Base-by-base conservation (phyloP, 2,797 vertebrate genomes). In the Esox lucius region DNA sequence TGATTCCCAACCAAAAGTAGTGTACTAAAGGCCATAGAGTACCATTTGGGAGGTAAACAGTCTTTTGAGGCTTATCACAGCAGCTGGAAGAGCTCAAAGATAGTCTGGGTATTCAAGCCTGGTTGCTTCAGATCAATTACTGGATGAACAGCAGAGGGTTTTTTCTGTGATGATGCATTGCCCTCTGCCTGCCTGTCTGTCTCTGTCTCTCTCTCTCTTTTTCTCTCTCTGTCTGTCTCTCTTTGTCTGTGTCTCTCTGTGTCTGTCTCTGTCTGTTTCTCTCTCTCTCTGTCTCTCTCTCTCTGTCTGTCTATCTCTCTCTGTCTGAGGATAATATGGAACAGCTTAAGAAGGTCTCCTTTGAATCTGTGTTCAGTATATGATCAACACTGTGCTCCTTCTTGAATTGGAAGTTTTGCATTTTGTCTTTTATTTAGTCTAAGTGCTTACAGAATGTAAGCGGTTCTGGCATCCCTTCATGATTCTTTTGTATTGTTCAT, bases 171-270 rank as follows among this genome's bases (percentile, higher is more conserved):
- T 72, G 61, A 76, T 15, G 71, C 3, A 13, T 76, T 66, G 65
- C 49, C 62, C 81, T 81, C 75, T 71, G 19, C 72, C 53, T 68
- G 39, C 74, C 22, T 16, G 72, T 77, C 80, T 76, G 74, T 80
- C 75, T 46, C 68, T 15, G 33, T 74, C 74, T 75, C 49, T 70
- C 75, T 67, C 24, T 71, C 75, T 28, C 42, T 59, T 79, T 48
- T 28, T 66, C 78, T 77, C 73, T 68, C 74, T 53, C 65, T 76
- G 75, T 71, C 49, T 73, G 72, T n/a, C 46, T 49, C 56, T 70
- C 8, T 35, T 48, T 65, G 35, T 16, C 51, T 19, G 46, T 71
- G n/a, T 9, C 22, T 62, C 59, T 2, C 22, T 26, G 9, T 61
- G 59, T 62, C 59, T 35, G 22, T 33, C 28, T 31, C 28, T 31